Evolutionary conservation across 2,113 vertebrate species (phyloP), one percentile per base, ranked within the genome.

Genomic region (Scartelaos histophorus): DNA sequence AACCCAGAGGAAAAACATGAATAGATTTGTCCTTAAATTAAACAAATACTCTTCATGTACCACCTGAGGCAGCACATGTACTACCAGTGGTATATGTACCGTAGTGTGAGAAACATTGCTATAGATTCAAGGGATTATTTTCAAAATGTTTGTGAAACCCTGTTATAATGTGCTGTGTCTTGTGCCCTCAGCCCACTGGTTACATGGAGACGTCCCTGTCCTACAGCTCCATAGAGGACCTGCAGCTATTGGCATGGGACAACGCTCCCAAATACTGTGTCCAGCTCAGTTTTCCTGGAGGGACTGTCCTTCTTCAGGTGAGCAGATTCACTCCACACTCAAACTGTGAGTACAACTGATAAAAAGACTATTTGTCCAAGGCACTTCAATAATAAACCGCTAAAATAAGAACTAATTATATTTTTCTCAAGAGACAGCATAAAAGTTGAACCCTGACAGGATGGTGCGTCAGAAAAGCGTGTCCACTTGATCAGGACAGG

Each of bases 241-340:
- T 99, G 88, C 98, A 99, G 93, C 95, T 97, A 75, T 94, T 99
- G 7, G 96, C 97, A n/a, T 99, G 98, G 98, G 98, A 99, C 91
- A 99, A 99, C 0, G 98, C 98, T 73, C 98, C 98, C 9, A 99
- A 99, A 91, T 99, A 99, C 93, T 99, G 98, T 91, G 96, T 99
- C 93, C 98, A 99, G 94, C 97, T 99, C 84, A 98, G 96, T 4
- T 92, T 99, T 88, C 97, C 96, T 0, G 98, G 97, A 68, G 97
- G 97, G 29, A 99, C 96, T 4, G 94, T 99, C 84, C 92, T 99
- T 77, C 92, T 99, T 74, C 98, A 99, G 97, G 98, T 99, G 95
- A 79, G n/a, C 17, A 22, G 19, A 45, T 38, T 25, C 6, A 21
- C 53, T 56, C 11, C 10, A 21, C 7, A 21, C 7, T 60, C 13